A percentile compares a stretch with the other conserved stretches of the same genome.
These are phyloP conservation scores for Nemotelus nigrinus DNA, from an alignment of 2,888 invertebrate genomes.

Conservation along the genomic window DNA sequence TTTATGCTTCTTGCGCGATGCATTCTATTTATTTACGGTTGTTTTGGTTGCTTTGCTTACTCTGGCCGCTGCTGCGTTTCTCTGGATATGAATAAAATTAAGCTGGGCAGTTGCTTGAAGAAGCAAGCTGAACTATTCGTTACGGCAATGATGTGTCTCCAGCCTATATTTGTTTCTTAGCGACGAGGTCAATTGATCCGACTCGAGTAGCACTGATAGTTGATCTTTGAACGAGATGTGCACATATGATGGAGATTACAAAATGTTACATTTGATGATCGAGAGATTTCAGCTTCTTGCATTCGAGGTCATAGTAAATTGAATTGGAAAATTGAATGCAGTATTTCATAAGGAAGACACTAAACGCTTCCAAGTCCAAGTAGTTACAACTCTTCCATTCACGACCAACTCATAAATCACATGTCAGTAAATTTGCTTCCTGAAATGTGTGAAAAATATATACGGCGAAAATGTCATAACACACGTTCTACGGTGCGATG, in stretches of 20 bases:
- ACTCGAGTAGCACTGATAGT: conserved; percentile 37
- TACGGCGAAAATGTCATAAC: too few relatives aligned
- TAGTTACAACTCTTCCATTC: too few relatives aligned
- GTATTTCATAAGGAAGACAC: too few relatives aligned
- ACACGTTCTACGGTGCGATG: too few relatives aligned
- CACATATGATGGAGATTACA: background rate
- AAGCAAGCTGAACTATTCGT: background rate
- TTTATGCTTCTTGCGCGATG: conserved; percentile 17
- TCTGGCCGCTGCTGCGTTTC: background rate
- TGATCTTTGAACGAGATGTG: conserved; percentile 23
- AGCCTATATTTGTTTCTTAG: background rate
- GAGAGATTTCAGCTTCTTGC: too few relatives aligned
- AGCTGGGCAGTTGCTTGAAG: background rate
- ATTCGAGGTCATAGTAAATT: too few relatives aligned
- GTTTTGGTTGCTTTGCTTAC: background rate
- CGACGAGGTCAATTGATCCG: conserved; percentile 39
- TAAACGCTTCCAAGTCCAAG: too few relatives aligned
- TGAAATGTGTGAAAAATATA: too few relatives aligned
- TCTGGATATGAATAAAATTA: background rate
- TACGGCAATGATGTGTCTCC: conserved; percentile 1
- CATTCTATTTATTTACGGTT: conserved; percentile 39
- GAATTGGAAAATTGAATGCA: too few relatives aligned
- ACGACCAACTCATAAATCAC: too few relatives aligned
- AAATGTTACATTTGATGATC: too few relatives aligned
- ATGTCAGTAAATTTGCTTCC: too few relatives aligned